Conservation (phyloP, 2,888 invertebrate species). For the Merodon equestris region DNA sequence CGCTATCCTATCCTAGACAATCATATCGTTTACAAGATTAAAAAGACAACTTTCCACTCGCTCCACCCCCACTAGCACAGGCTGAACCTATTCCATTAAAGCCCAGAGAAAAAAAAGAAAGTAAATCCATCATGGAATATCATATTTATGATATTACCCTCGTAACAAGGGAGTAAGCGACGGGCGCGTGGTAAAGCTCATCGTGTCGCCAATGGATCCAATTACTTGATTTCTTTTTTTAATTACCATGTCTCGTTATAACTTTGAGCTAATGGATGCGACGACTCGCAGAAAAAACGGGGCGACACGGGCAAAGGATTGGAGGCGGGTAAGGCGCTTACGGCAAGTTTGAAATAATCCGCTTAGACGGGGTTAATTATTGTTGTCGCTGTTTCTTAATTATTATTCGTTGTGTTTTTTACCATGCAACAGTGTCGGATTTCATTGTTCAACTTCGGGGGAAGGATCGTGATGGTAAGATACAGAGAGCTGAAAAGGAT, state of each 20-base stretch:
- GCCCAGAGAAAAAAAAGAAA: no score
- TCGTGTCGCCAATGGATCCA: constrained; percentile 41
- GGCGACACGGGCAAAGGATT: background rate
- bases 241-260: constrained; percentile 57
- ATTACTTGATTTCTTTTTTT: constrained; percentile 42
- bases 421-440: no score
- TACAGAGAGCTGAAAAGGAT: no score
- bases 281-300: background rate
- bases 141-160: constrained; percentile 42
- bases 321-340: constrained; percentile 40
- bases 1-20: constrained; percentile 41
- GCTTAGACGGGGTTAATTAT: constrained; percentile 60
- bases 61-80: no score
- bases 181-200: constrained; percentile 32
- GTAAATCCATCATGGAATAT: constrained; percentile 25
- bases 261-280: constrained; percentile 39
- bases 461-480: background rate
- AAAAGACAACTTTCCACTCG: constrained; percentile 17
- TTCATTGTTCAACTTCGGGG: background rate
- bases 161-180: no score
- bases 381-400: constrained; percentile 62
- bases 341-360: constrained; percentile 63
- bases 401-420: constrained; percentile 43
- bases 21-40: constrained; percentile 55
- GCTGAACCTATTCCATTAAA: no score